Conservation (phyloP, 2,113 vertebrate genomes). For the Calyptommatus sinebrachiatus region DNA sequence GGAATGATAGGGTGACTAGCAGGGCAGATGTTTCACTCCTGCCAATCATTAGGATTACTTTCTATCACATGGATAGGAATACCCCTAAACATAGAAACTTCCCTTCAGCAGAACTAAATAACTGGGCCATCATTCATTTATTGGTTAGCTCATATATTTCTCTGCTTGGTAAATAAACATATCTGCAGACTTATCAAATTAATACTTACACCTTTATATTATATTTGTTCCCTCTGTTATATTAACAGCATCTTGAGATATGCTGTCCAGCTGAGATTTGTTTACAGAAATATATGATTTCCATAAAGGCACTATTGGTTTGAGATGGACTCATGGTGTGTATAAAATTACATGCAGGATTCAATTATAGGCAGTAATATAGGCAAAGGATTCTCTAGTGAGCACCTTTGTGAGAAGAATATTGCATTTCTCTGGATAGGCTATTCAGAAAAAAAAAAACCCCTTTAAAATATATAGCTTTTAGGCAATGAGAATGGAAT, state of each 20-base stretch:
- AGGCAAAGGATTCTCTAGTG: slow-evolving; percentile 39
- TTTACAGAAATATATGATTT: slow-evolving; percentile 47
- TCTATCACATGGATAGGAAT: no score
- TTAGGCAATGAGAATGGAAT: background rate
- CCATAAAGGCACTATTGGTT: slow-evolving; percentile 34
- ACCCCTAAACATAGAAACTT: background rate
- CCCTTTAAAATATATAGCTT: slow-evolving; percentile 30
- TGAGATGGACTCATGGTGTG: slow-evolving; percentile 52
- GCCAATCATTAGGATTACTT: no score
- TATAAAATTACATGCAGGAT: slow-evolving; percentile 62
- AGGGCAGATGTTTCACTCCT: no score
- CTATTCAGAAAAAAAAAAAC: slow-evolving; percentile 40
- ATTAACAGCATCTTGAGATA: slow-evolving; percentile 38
- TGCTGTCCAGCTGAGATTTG: slow-evolving; percentile 39
- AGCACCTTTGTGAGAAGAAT: slow-evolving; percentile 49
- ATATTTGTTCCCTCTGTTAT: slow-evolving; percentile 43
- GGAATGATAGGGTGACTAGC: no score
- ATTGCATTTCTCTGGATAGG: slow-evolving; percentile 50
- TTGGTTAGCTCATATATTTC: slow-evolving; percentile 38
- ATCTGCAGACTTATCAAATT: slow-evolving; percentile 49
- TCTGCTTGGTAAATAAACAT: slow-evolving; percentile 50
- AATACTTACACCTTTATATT: slow-evolving; percentile 29
- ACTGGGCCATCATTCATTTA: slow-evolving; percentile 35
- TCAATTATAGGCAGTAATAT: slow-evolving; percentile 55
- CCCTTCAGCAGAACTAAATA: slow-evolving; percentile 7